Conservation (phyloP, 2,888 invertebrate species). For the Drosophila neoperkinsi region DNA sequence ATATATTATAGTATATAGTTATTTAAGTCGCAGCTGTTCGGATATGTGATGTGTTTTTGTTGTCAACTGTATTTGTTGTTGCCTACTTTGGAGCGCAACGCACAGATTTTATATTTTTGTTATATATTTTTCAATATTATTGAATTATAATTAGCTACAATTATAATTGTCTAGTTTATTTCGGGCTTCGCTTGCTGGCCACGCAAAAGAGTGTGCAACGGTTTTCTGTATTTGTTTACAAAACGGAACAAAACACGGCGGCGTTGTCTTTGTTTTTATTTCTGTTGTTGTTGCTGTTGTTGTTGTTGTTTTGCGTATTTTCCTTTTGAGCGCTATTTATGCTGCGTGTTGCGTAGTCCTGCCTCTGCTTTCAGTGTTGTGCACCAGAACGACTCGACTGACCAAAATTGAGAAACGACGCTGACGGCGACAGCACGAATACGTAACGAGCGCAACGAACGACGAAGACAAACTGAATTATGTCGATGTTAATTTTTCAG, state of each 20-base stretch:
- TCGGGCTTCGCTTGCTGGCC: background rate
- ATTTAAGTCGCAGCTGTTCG: slow-evolving; percentile 22
- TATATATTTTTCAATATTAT: slow-evolving; percentile 1
- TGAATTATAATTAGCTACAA: slow-evolving; percentile 7
- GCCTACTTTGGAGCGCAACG: slow-evolving; percentile 31
- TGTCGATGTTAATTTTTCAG: slow-evolving; percentile 79
- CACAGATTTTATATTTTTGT: slow-evolving; percentile 18
- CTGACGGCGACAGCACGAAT: slow-evolving; percentile 44
- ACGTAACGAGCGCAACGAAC: slow-evolving; percentile 81
- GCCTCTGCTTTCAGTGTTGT: slow-evolving; percentile 12
- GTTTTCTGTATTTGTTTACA: slow-evolving; percentile 45
- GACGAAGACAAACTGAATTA: slow-evolving; percentile 82
- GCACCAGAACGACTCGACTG: slow-evolving; percentile 26
- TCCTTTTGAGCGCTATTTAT: slow-evolving; percentile 28
- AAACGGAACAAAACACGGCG: slow-evolving; percentile 27
- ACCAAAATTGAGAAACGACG: slow-evolving; percentile 32
- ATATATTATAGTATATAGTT: slow-evolving; percentile 6
- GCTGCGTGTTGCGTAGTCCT: slow-evolving; percentile 27
- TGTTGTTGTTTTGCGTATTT: slow-evolving; percentile 21
- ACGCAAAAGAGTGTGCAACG: slow-evolving; percentile 41
- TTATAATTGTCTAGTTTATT: slow-evolving; percentile 26
- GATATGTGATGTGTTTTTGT: slow-evolving; percentile 53
- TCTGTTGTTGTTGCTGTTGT: background rate
- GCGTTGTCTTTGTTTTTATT: slow-evolving; percentile 5
- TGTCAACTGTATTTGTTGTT: slow-evolving; percentile 5